Evolutionary conservation across 2,113 vertebrate genomes (phyloP).

Genomic region (Oceanodroma tethys): DNA sequence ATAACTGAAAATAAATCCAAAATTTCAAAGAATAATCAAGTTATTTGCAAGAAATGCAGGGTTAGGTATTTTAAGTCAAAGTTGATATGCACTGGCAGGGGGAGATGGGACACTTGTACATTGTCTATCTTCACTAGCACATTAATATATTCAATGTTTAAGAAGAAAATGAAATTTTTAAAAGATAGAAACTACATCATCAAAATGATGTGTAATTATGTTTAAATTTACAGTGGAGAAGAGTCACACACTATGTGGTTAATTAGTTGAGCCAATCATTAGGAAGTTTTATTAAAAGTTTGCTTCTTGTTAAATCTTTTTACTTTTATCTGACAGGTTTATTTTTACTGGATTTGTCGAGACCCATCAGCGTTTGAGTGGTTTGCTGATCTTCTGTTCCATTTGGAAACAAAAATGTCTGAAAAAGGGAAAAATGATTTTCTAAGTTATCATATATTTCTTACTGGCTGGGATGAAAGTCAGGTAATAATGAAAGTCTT

Average conservation of each 20-base stretch:
- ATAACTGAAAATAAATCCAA: not conserved
- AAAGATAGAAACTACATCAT: not conserved
- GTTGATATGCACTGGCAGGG: not conserved
- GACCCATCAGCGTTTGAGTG: slow-evolving; percentile 80
- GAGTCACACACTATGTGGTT: not conserved
- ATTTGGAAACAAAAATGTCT: slow-evolving; percentile 76
- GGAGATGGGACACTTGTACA: not conserved
- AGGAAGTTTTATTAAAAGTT: slow-evolving; percentile 4
- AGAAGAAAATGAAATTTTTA: slow-evolving; percentile 17
- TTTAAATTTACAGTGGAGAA: not conserved
- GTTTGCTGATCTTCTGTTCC: slow-evolving; percentile 80
- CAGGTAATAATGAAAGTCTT: slow-evolving; percentile 73
- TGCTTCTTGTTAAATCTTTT: slow-evolving; percentile 2
- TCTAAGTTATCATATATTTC: slow-evolving; percentile 81
- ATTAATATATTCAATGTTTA: slow-evolving; percentile 26
- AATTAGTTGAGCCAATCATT: not conserved
- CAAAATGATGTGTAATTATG: not conserved
- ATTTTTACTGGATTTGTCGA: slow-evolving; percentile 85
- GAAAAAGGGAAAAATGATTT: slow-evolving; percentile 72
- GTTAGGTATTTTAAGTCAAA: not conserved
- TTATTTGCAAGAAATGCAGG: slow-evolving; percentile 1
- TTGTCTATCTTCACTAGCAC: not conserved
- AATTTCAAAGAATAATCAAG: slow-evolving; percentile 18
- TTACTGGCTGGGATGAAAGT: slow-evolving; percentile 81
- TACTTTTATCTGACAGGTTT: slow-evolving; percentile 74